Conservation (phyloP, 1,140 invertebrate species). For the Metaphire vulgaris region DNA sequence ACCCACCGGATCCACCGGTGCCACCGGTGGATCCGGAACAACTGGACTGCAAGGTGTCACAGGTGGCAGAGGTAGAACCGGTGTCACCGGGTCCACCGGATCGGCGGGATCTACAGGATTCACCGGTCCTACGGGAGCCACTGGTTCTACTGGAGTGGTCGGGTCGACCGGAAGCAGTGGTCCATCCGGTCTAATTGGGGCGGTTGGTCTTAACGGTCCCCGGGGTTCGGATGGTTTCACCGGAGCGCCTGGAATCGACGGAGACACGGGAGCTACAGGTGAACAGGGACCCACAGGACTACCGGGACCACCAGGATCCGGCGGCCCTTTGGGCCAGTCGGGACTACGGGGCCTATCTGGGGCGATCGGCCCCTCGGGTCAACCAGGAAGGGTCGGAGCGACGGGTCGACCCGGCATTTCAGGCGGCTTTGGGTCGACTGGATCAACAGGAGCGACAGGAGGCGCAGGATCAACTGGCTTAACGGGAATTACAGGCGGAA, state of each 20-base stretch:
- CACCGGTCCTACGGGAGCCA: not conserved
- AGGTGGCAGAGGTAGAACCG: slow-evolving; percentile 49
- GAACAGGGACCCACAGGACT: not conserved
- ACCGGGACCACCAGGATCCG: slow-evolving; percentile 6
- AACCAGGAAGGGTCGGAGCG: slow-evolving; percentile 6
- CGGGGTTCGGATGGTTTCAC: slow-evolving; percentile 1
- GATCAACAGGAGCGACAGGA: not conserved
- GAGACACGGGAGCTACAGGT: slow-evolving; percentile 48
- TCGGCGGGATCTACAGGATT: not conserved
- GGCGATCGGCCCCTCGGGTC: slow-evolving; percentile 1
- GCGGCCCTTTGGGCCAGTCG: not conserved
- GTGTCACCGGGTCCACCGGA: slow-evolving; percentile 58
- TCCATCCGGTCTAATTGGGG: slow-evolving; percentile 1
- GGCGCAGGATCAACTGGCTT: not conserved
- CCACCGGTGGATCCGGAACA: not conserved
- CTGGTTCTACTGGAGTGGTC: slow-evolving; percentile 38
- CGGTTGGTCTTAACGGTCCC: not conserved
- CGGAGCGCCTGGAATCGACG: not conserved
- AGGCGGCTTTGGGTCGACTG: not conserved
- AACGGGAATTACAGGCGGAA: slow-evolving; percentile 7
- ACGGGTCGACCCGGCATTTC: not conserved
- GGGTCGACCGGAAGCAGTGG: not conserved
- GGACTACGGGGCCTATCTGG: slow-evolving; percentile 3
- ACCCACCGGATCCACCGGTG: slow-evolving; percentile 56
- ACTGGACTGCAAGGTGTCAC: slow-evolving; percentile 1